Evolutionary conservation across 2,888 invertebrate species (phyloP).

Genomic region (Nebria salina): DNA sequence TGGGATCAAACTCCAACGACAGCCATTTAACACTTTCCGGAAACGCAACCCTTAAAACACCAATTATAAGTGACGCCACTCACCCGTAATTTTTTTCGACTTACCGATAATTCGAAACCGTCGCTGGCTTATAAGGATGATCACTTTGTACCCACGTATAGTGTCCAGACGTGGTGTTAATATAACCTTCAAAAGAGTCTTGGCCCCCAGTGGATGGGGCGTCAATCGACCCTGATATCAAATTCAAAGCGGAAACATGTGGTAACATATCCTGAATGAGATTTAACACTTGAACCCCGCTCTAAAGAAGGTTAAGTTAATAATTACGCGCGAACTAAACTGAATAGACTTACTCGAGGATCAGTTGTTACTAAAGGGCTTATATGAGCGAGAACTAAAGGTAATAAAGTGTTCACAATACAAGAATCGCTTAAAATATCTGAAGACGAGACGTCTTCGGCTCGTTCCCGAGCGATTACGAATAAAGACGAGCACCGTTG

Average conservation of each 20-base stretch:
- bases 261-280: conserved; percentile 89
- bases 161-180: conserved; percentile 80
- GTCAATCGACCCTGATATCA: conserved; percentile 61
- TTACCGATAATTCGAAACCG: conserved; percentile 84
- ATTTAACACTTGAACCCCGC: conserved; percentile 85
- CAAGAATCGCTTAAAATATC: conserved; percentile 70
- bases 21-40: conserved; percentile 91
- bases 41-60: conserved; percentile 77
- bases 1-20: conserved; percentile 91
- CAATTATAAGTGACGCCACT: neutral
- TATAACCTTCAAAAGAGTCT: conserved; percentile 47
- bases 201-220: neutral
- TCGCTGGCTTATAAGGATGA: conserved; percentile 93
- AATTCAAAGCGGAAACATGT: conserved; percentile 86
- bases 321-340: too few relatives aligned
- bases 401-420: conserved; percentile 79
- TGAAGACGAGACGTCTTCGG: conserved; percentile 67
- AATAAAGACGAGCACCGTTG: conserved; percentile 81
- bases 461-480: conserved; percentile 78
- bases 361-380: conserved; percentile 83
- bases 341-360: conserved; percentile 71
- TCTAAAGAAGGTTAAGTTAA: conserved; percentile 64
- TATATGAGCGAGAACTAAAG: conserved; percentile 85
- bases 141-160: conserved; percentile 95
- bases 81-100: neutral